phyloP scores from a whole-genome alignment of 2,113 vertebrate genomes.

The Eubucco bourcierii region DNA sequence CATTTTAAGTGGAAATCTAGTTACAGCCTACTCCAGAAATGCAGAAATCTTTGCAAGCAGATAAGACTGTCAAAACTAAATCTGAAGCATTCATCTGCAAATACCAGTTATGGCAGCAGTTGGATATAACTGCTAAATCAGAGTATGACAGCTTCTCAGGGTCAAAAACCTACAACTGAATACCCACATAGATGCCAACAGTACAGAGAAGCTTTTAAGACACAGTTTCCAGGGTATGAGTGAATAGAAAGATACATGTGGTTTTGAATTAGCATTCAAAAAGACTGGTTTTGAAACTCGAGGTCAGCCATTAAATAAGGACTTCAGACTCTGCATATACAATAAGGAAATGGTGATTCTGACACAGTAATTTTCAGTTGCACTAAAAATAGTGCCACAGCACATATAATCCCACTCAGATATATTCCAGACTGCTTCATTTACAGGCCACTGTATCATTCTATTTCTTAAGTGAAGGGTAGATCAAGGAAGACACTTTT shows the following conservation, averaged over 20 bases:
- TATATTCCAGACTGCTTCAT: not conserved
- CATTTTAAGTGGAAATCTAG: not conserved
- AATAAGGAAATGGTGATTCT: not conserved
- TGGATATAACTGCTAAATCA: not conserved
- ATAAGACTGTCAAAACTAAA: not conserved
- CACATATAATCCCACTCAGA: not conserved
- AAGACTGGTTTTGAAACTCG: not conserved
- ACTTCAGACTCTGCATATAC: not conserved
- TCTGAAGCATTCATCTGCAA: not conserved
- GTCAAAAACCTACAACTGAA: not conserved
- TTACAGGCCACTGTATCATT: not conserved
- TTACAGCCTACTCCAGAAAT: not conserved
- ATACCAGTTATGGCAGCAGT: not conserved
- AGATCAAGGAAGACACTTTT: not conserved
- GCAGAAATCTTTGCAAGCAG: not conserved
- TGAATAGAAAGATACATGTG: not conserved
- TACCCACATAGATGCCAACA: not conserved
- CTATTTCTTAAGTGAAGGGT: not conserved
- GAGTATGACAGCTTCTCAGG: not conserved
- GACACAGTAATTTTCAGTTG: not conserved
- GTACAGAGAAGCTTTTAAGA: not conserved
- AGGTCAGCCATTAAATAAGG: not conserved
- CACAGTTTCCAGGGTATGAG: not conserved
- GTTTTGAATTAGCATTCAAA: not conserved
- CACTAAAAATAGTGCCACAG: not conserved